Evolutionary conservation across 2,797 vertebrate species (phyloP).

Genomic region (Semaprochilodus insignis): DNA sequence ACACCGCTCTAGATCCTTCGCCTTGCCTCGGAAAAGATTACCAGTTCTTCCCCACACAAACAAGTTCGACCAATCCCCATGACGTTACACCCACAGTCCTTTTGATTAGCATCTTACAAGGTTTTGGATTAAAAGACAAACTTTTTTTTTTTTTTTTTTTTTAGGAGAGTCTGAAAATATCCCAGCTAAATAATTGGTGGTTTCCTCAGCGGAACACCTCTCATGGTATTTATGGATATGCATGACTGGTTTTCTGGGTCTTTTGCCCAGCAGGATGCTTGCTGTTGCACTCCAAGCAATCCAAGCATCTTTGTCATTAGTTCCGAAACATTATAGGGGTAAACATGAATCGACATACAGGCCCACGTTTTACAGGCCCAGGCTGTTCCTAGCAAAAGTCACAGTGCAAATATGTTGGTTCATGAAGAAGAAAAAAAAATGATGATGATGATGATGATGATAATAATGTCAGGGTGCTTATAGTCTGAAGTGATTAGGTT

Average conservation of each 20-base stretch:
- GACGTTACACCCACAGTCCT: constrained; percentile 1
- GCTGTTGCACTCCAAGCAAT: constrained; percentile 18
- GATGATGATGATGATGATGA: too few species aligned
- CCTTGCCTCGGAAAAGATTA: constrained; percentile 31
- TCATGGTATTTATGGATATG: constrained; percentile 47
- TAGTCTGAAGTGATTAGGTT: constrained; percentile 37
- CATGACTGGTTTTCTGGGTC: constrained; percentile 36
- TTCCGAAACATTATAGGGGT: background rate
- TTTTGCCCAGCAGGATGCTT: constrained; percentile 49
- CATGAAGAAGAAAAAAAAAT: constrained; percentile 31
- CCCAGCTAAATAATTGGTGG: constrained; percentile 46
- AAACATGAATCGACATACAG: constrained; percentile 35
- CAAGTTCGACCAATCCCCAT: background rate
- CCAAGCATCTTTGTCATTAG: constrained; percentile 26
- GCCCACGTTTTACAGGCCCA: constrained; percentile 33
- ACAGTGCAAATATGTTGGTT: constrained; percentile 31
- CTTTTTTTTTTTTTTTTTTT: constrained; percentile 27
- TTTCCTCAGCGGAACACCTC: constrained; percentile 59
- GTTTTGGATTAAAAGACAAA: constrained; percentile 41
- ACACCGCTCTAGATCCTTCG: constrained; percentile 18
- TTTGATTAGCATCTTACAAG: constrained; percentile 50
- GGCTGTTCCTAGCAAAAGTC: constrained; percentile 29
- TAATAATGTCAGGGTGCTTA: constrained; percentile 30
- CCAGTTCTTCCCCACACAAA: constrained; percentile 16
- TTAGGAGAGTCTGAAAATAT: constrained; percentile 33